A percentile compares a stretch with the other conserved stretches of the same genome.
These are phyloP conservation scores for Steatornis caripensis DNA, from an alignment of 2,113 vertebrate genomes.

Conservation along the genomic window DNA sequence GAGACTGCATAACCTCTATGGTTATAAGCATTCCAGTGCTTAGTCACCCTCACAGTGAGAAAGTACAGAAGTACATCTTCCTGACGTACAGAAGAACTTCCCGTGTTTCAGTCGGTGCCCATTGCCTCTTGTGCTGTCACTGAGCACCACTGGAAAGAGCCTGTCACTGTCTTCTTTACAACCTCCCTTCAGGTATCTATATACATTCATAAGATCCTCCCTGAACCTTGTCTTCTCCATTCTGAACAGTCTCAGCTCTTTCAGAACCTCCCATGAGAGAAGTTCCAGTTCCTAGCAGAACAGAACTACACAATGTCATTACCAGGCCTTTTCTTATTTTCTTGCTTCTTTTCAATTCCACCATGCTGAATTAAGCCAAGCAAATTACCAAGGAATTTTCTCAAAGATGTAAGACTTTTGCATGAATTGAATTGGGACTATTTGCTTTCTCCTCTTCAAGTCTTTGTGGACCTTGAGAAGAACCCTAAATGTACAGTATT, in stretches of 20 bases:
- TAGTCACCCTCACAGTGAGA: not conserved
- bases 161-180: not conserved
- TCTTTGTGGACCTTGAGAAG: not conserved
- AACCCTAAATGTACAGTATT: not conserved
- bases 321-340: not conserved
- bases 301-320: not conserved
- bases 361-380: not conserved
- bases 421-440: not conserved
- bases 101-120: not conserved
- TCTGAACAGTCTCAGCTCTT: not conserved
- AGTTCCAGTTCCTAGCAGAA: not conserved
- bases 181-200: not conserved
- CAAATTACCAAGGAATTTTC: not conserved
- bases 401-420: not conserved
- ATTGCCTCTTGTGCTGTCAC: not conserved
- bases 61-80: too few species aligned
- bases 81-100: not conserved
- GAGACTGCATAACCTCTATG: too few species aligned
- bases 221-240: not conserved
- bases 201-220: not conserved
- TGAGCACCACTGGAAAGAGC: not conserved
- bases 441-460: not conserved
- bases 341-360: not conserved
- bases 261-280: not conserved
- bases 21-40: too few species aligned